Evolutionary conservation across 2,113 vertebrate genomes (phyloP).

Genomic region (Prionailurus bengalensis): DNA sequence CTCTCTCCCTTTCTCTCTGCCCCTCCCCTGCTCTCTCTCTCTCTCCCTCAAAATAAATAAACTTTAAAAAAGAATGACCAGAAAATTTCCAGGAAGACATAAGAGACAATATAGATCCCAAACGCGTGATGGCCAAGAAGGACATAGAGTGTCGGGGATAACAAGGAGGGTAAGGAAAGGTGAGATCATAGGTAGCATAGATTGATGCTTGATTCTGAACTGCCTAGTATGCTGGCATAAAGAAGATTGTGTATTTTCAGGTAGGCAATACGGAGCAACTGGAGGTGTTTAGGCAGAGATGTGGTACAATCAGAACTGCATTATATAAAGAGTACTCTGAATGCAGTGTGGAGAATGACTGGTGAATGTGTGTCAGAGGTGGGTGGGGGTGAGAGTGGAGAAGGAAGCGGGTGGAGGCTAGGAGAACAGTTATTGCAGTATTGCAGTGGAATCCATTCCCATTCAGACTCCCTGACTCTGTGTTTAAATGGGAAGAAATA

Average conservation of each 20-base stretch:
- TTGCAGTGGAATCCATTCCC: neutral
- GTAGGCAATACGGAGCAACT: neutral
- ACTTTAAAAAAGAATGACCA: neutral
- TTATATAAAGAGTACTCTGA: neutral
- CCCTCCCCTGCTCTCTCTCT: too few species aligned
- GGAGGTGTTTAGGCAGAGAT: neutral
- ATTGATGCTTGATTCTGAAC: neutral
- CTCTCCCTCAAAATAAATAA: too few species aligned
- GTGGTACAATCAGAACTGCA: neutral
- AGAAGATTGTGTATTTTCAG: neutral
- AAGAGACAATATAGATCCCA: neutral
- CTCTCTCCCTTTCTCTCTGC: too few species aligned
- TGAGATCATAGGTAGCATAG: neutral
- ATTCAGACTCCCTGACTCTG: neutral
- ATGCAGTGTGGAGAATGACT: neutral
- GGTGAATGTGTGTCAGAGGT: neutral
- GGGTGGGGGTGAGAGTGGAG: neutral
- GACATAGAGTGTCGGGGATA: neutral
- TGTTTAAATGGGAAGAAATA: neutral
- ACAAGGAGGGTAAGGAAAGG: neutral
- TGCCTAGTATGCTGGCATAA: rapidly evolving
- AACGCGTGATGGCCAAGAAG: neutral
- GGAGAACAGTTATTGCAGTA: neutral
- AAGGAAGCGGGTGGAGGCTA: neutral
- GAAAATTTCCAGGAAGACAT: neutral